Conservation (phyloP, 2,113 vertebrate genomes). For the Globicephala melas region DNA sequence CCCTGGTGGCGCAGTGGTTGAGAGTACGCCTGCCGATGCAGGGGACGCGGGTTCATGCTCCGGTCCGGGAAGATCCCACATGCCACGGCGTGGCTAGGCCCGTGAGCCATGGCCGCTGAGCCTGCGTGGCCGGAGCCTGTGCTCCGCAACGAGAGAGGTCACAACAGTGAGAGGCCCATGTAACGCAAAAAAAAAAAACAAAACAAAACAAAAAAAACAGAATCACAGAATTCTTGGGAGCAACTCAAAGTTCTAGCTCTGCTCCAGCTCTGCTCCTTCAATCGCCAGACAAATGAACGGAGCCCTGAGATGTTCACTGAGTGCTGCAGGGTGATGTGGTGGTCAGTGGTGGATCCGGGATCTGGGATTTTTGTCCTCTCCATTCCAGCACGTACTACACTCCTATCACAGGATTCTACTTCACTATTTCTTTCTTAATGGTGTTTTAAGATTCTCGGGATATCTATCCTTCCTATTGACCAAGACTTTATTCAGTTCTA, state of each 20-base stretch:
- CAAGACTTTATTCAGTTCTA: not conserved
- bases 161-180: no score
- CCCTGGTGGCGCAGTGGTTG: no score
- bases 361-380: not conserved
- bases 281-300: rapidly evolving
- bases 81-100: no score
- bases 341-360: rapidly evolving
- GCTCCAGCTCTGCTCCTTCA: not conserved
- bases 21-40: no score
- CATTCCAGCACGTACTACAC: not conserved
- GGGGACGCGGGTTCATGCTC: no score
- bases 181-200: no score
- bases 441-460: not conserved
- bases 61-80: no score
- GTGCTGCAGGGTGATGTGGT: rapidly evolving
- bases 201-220: not conserved
- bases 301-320: not conserved
- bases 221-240: not conserved
- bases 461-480: not conserved
- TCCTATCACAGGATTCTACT: no score
- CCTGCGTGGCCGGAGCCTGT: no score
- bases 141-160: no score
- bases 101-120: no score
- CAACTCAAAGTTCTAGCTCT: not conserved
- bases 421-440: not conserved